Evolutionary conservation across 1,140 invertebrate species (phyloP).

Genomic region (Hylyphantes graminicola): DNA sequence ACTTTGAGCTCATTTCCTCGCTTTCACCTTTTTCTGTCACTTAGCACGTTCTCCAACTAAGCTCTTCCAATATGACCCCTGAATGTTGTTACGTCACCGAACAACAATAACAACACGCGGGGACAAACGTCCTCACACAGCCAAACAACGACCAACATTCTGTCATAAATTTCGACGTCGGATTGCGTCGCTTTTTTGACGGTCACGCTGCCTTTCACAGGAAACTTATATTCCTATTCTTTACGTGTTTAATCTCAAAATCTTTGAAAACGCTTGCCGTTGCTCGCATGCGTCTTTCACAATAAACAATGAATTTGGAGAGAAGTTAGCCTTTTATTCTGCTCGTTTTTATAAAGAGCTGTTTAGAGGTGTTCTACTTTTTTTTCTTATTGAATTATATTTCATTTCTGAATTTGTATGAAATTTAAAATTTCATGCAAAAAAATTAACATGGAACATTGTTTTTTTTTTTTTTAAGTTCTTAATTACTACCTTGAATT

Average conservation of each 20-base stretch:
- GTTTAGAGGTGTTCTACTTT: neutral
- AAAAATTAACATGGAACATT: too few species aligned
- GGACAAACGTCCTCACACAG: conserved; percentile 14
- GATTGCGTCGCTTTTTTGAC: neutral
- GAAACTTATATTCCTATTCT: conserved; percentile 35
- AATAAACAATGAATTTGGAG: conserved; percentile 22
- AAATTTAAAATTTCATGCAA: too few species aligned
- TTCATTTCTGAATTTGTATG: neutral
- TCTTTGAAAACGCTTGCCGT: conserved; percentile 9
- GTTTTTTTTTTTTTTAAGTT: too few species aligned
- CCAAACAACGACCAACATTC: conserved; percentile 16
- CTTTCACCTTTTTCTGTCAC: too few species aligned
- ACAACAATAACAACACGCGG: neutral
- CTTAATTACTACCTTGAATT: too few species aligned
- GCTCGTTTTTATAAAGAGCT: neutral
- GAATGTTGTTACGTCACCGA: neutral
- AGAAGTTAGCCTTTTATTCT: conserved; percentile 2
- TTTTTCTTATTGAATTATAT: neutral
- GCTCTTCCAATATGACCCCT: too few species aligned
- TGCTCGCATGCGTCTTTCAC: conserved; percentile 16
- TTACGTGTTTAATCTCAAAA: conserved; percentile 7
- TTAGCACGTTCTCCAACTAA: too few species aligned
- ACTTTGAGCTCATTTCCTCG: too few species aligned
- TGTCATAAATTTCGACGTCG: conserved; percentile 2
- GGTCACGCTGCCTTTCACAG: conserved; percentile 13